Base-by-base conservation (phyloP, 2,113 vertebrate genomes). In the Coptodon rendalli region DNA sequence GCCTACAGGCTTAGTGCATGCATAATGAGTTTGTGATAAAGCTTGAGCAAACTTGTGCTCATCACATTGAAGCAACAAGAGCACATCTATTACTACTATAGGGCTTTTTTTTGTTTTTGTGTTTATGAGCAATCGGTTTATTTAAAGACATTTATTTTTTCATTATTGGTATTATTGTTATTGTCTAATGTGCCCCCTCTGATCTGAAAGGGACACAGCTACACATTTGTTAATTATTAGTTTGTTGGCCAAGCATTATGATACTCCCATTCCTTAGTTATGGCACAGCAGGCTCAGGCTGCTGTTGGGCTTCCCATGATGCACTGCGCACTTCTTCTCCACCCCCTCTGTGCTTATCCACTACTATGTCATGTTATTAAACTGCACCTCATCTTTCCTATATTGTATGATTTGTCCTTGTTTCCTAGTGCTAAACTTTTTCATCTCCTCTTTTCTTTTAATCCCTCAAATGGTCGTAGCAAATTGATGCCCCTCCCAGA, bases 1-100 rank as follows among this genome's bases (percentile, higher is more conserved):
- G 5, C 66, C 80, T 16, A 9, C 61, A 78, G 91, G 78, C 85
- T 56, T 2, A 1, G 31, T 82, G 80, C 24, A 89, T 86, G 8
- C 45, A 78, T 82, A 93, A 90, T 93, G 87, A 82, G n/a, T 78
- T 71, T 71, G 53, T 63, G 40, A 86, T 83, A 45, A 66, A 68
- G 34, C 73, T 84, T 2, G 34, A 27, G 12, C n/a, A 52, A 81
- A 45, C 34, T 59, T 24, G 59, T 71, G 81, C 54, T 86, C 81
- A 81, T 88, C 63, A 57, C 48, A 82, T 27, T 71, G 17, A 84
- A 84, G 36, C 57, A 50, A 83, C 31, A 50, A 57, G 76, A 31
- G 10, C 43, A 45, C 22, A 81, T 85, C 83, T 59, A 87, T 19
- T 24, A 13, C 14, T 19, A 2, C 34, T 61, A 66, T 76, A 71